Evolutionary conservation across 2,113 vertebrate genomes (phyloP).

Genomic region (Glareola pratincola): DNA sequence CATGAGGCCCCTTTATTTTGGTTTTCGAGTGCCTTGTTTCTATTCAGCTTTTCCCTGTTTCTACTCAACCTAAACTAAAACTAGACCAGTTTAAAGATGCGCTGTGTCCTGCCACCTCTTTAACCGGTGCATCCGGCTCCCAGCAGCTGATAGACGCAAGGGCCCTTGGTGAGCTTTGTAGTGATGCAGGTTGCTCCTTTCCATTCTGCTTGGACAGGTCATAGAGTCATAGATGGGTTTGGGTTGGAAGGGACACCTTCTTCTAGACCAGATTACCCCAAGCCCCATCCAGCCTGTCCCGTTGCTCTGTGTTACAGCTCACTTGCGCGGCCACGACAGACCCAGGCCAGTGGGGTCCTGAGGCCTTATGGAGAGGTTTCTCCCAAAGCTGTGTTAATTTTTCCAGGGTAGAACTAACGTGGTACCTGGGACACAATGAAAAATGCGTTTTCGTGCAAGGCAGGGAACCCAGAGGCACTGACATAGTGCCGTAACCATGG

Average conservation of each 20-base stretch:
- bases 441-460: neutral
- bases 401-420: neutral
- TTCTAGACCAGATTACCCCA: neutral
- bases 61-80: neutral
- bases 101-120: neutral
- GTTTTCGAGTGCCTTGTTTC: neutral
- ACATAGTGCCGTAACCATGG: neutral
- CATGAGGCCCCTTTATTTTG: neutral
- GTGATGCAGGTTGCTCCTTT: neutral
- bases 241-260: neutral
- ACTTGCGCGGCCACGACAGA: rapidly evolving
- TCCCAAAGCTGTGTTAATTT: neutral
- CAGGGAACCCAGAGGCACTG: neutral
- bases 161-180: neutral
- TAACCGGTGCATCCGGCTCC: neutral
- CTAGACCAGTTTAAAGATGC: neutral
- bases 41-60: neutral
- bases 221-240: neutral
- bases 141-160: neutral
- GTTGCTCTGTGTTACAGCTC: neutral
- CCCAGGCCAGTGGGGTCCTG: neutral
- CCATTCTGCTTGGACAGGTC: neutral
- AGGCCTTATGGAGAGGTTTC: neutral
- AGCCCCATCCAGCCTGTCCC: neutral
- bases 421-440: neutral